Conservation (phyloP, 2,113 vertebrate genomes). For the Geococcyx californianus region DNA sequence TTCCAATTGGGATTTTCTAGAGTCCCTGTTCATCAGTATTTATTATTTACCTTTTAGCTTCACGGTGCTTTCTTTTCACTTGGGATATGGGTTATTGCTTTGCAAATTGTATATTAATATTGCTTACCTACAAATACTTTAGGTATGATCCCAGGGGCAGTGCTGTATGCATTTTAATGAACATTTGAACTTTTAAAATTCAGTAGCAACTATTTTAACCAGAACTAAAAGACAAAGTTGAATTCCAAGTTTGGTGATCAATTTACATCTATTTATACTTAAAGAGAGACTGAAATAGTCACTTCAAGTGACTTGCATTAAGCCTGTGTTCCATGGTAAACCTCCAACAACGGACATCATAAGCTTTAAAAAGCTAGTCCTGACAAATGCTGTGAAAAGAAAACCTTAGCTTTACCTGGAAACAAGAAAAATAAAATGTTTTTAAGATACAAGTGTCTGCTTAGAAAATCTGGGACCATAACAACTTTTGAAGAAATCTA, state of each 20-base stretch:
- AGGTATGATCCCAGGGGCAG: background rate
- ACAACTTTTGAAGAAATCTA: slow-evolving; percentile 67
- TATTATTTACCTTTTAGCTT: slow-evolving; percentile 55
- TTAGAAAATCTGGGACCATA: slow-evolving; percentile 8
- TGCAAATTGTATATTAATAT: slow-evolving; percentile 57
- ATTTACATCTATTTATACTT: background rate
- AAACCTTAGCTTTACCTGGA: background rate
- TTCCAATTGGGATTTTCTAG: slow-evolving; percentile 9
- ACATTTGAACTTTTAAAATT: slow-evolving; percentile 38
- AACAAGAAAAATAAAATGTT: slow-evolving; percentile 14
- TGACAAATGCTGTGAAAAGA: background rate
- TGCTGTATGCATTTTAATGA: slow-evolving; percentile 26
- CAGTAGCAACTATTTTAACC: slow-evolving; percentile 17
- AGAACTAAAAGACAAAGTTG: slow-evolving; percentile 1
- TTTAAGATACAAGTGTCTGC: slow-evolving; percentile 8
- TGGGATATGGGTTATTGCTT: slow-evolving; percentile 52
- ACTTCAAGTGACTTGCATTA: background rate
- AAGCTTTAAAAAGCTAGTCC: background rate
- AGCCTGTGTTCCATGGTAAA: background rate
- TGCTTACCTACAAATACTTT: slow-evolving; percentile 19
- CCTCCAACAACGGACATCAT: background rate
- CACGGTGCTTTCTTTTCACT: slow-evolving; percentile 13
- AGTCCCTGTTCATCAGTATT: slow-evolving; percentile 26
- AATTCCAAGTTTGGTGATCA: background rate
- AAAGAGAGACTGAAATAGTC: background rate